Evolutionary conservation across 1,140 invertebrate species (phyloP), one percentile per base, ranked within the genome.

Genomic region (Monochamus saltuarius): DNA sequence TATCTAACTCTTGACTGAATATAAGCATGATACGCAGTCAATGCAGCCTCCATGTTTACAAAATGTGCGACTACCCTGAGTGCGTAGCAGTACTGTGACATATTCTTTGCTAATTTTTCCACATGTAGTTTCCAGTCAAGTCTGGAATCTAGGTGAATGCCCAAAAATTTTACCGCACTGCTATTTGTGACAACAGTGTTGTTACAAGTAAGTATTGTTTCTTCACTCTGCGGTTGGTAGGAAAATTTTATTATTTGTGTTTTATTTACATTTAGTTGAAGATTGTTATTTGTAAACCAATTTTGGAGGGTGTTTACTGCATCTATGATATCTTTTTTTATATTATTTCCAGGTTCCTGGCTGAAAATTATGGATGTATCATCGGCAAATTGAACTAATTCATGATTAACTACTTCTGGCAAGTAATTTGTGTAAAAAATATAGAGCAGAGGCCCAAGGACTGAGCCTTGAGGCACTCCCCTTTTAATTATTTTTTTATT

Each of bases 1-100:
- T 54, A 54, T 54, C 52, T 29, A 22, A 54, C 17, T 34, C 39
- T 10, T 19, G 34, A 43, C 13, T 43, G 29, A 7, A 54, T 1
- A 37, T 54, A 54, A 40, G 52, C 35, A 40, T 54, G 52, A 42
- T 39, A 54, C 4, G 11, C 38, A 39, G 1, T 54, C 22, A 54
- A 40, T 40, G 38, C 52, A 54, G 52, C 37, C 36, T 54, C 52
- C 42, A 54, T 49, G 46, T 49, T 34, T 34, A 49, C 46, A 7
- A n/a, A 38, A 7, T 35, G 46, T 22, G 14, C 11, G 17, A 49
- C 19, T 49, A 49, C 46, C 46, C 34, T 34, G 13, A 10, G 19
- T 49, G 19, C 11, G 19, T 34, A 49, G 19, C 46, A 49, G 13
- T 49, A 49, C 17, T 29, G 2, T 49, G 22, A 2, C 13, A 45